Evolutionary conservation across 2,888 invertebrate species (phyloP).

Genomic region (Lymantria monacha): DNA sequence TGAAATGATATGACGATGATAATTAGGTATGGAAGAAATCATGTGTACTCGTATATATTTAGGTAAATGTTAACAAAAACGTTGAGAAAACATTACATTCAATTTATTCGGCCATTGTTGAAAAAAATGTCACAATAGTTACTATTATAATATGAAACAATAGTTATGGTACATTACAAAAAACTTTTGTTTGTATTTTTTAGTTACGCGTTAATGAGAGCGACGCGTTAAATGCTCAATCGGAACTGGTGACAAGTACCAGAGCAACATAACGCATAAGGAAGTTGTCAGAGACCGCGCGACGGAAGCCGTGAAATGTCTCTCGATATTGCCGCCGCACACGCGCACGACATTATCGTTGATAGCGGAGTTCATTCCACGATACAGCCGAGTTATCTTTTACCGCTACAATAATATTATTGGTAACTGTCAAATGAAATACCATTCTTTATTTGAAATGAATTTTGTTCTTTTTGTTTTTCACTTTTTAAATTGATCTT

Average conservation of each 20-base stretch:
- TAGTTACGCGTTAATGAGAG: slow-evolving; percentile 22
- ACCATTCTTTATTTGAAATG: slow-evolving; percentile 9
- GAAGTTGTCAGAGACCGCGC: slow-evolving; percentile 43
- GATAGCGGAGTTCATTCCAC: slow-evolving; percentile 24
- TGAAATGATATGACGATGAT: too few relatives aligned
- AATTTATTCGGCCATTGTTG: too few relatives aligned
- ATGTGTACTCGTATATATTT: too few relatives aligned
- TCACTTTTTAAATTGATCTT: not conserved
- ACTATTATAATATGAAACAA: too few relatives aligned
- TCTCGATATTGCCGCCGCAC: slow-evolving; percentile 37
- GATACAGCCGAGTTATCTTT: slow-evolving; percentile 24
- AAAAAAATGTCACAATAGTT: too few relatives aligned
- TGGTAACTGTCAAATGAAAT: slow-evolving; percentile 2
- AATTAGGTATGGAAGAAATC: too few relatives aligned
- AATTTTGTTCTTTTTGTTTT: not conserved
- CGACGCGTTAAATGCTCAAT: slow-evolving; percentile 59
- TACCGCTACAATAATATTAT: slow-evolving; percentile 10
- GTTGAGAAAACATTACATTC: too few relatives aligned
- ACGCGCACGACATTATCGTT: slow-evolving; percentile 20
- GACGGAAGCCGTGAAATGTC: slow-evolving; percentile 41
- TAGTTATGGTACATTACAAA: too few relatives aligned
- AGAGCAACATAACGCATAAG: slow-evolving; percentile 57
- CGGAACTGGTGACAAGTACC: slow-evolving; percentile 76
- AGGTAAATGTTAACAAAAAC: too few relatives aligned
- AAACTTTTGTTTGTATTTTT: too few relatives aligned